Evolutionary conservation across 1,140 invertebrate species (phyloP).

Genomic region (Megathymus violae): DNA sequence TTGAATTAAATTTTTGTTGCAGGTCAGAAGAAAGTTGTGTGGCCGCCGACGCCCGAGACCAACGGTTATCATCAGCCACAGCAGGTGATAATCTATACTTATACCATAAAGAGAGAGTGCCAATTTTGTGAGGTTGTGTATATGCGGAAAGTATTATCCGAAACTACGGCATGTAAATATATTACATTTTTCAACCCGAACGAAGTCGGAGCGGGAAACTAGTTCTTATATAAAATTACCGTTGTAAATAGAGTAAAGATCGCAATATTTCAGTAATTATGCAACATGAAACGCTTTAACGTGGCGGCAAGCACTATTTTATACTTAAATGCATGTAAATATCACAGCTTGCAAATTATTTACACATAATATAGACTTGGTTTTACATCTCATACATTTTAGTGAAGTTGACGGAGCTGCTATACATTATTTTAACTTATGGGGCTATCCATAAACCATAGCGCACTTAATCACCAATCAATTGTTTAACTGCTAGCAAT

Average conservation of each 20-base stretch:
- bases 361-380: no score
- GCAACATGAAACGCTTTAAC: constrained; percentile 49
- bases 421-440: not conserved
- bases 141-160: no score
- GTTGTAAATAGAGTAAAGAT: constrained; percentile 10
- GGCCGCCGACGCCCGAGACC: constrained; percentile 91
- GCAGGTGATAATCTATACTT: constrained; percentile 71
- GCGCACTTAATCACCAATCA: no score
- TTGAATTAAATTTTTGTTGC: constrained; percentile 60
- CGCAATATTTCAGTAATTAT: constrained; percentile 5
- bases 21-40: constrained; percentile 92
- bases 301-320: constrained; percentile 38
- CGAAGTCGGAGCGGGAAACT: no score
- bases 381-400: not conserved
- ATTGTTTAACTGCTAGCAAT: not conserved
- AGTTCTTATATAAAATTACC: not conserved
- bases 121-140: no score
- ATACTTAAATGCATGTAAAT: constrained; percentile 53
- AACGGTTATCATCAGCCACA: constrained; percentile 84
- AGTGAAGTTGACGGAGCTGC: no score
- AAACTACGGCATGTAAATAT: no score
- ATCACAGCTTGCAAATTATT: constrained; percentile 24
- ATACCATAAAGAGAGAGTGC: no score
- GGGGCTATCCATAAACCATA: not conserved
- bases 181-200: no score